These are phyloP conservation scores for Drosophila nigricruria DNA, from an alignment of 2,888 invertebrate genomes.

Conservation along the genomic window DNA sequence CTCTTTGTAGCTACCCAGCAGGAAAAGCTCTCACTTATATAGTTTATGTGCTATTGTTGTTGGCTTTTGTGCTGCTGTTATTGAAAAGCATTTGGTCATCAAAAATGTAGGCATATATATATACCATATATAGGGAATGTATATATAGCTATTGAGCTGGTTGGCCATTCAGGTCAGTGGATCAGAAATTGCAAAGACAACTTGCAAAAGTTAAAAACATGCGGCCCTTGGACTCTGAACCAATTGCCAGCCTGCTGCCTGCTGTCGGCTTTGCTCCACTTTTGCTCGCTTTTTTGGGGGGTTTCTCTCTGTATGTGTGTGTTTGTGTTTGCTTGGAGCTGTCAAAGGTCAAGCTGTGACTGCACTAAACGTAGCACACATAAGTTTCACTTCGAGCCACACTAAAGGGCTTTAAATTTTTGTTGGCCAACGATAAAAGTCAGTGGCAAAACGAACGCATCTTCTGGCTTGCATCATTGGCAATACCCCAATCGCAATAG, in stretches of 20 bases:
- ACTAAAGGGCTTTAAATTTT: slow-evolving; percentile 49
- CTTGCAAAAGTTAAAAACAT: slow-evolving; percentile 63
- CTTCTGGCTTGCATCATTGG: slow-evolving; percentile 21
- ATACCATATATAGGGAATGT: slow-evolving; percentile 5
- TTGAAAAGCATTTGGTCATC: slow-evolving; percentile 77
- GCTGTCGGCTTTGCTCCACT: slow-evolving; percentile 52
- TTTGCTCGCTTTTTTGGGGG: slow-evolving; percentile 38
- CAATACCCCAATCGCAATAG: slow-evolving; percentile 20
- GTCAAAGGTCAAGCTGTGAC: slow-evolving; percentile 56
- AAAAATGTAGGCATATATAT: slow-evolving; percentile 61
- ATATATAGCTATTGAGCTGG: slow-evolving; percentile 11
- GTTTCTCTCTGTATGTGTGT: too few relatives aligned
- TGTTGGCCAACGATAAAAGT: slow-evolving; percentile 28
- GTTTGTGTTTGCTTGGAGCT: slow-evolving; percentile 19
- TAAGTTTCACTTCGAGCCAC: slow-evolving; percentile 28
- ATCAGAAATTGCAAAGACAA: slow-evolving; percentile 72
- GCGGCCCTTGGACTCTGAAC: slow-evolving; percentile 8
- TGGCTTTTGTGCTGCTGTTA: slow-evolving; percentile 61
- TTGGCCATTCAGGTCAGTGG: slow-evolving; percentile 68
- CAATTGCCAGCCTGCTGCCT: slow-evolving; percentile 10
- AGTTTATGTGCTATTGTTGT: slow-evolving; percentile 56
- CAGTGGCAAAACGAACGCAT: slow-evolving; percentile 39
- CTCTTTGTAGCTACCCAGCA: neutral
- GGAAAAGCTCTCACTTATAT: slow-evolving; percentile 22
- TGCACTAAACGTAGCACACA: slow-evolving; percentile 22